Evolutionary conservation across 2,797 vertebrate genomes (phyloP), one percentile per base, ranked within the genome.

Genomic region (Meda fulgida): DNA sequence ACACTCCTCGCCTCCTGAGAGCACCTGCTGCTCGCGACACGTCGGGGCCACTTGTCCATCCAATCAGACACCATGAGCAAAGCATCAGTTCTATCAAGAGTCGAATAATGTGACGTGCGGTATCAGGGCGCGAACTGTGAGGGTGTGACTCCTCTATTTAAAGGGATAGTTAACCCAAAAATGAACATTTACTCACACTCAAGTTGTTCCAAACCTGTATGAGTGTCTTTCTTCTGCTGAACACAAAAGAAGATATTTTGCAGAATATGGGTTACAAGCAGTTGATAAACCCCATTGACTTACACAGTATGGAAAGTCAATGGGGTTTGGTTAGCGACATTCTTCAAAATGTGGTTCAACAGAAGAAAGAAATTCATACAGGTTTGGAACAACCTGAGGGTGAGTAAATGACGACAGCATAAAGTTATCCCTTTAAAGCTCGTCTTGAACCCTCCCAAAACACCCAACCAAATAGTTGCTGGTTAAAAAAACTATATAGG

Each of bases 1-100:
- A 66, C 77, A 71, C 43, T 71, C 77, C 63, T n/a, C 38, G 9
- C 29, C 51, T 55, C 55, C 18, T 70, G 81, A 85, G 71, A 85
- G 71, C 84, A 53, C 69, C 87, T 87, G 81, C 71, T 88, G 87
- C 81, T 29, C 87, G 48, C 73, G 48, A 5, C 67, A 71, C 70
- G 26, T 36, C 43, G 2, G 19, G 43, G 55, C 21, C 43, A 70
- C 46, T 40, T 69, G 71, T 63, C 87, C 72, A 53, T 70, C 84
- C 70, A 38, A 58, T 71, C 51, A 81, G 72, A 75, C 75, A 58
- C 55, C 66, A 26, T 21, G 51, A 43, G 55, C 55, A 29, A 53
- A 38, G 13, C 80, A 51, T 69, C 34, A 11, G 7, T 29, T 21
- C 76, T 34, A 13, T 7, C n/a, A 29, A n/a, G 53, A 69, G 26